These are phyloP conservation scores for Myotis planiceps DNA, from an alignment of 2,797 vertebrate species.

Conservation along the genomic window DNA sequence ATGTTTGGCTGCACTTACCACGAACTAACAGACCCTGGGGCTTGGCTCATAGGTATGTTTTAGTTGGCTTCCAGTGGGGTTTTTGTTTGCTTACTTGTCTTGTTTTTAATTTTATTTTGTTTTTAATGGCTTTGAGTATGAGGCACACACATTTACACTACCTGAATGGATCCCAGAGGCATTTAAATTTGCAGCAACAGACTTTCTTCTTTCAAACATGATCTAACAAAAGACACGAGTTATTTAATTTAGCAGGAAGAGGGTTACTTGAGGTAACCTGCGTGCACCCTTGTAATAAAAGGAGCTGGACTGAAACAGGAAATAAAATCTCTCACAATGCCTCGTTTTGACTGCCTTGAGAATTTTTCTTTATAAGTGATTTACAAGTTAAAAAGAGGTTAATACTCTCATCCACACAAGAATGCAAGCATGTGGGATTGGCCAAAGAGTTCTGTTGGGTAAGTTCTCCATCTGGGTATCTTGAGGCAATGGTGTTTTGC, in stretches of 20 bases:
- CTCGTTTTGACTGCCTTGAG: conserved; percentile 60
- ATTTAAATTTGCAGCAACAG: conserved; percentile 43
- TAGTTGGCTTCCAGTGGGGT: background rate
- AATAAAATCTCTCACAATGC: conserved; percentile 52
- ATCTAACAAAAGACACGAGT: conserved; percentile 44
- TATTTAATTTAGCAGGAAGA: conserved; percentile 45
- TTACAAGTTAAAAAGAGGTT: conserved; percentile 63
- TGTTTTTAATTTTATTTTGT: background rate
- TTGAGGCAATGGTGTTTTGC: background rate
- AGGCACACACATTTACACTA: background rate
- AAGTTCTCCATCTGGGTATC: background rate
- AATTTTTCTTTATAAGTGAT: conserved; percentile 52
- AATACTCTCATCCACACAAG: conserved; percentile 56
- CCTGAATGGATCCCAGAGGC: conserved; percentile 8
- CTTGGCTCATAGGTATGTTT: background rate
- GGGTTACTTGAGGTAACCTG: conserved; percentile 41
- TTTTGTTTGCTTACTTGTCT: background rate
- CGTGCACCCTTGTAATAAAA: conserved; percentile 39
- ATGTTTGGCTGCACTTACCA: background rate
- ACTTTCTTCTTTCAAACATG: conserved; percentile 49
- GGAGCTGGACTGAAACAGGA: conserved; percentile 17
- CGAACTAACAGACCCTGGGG: background rate
- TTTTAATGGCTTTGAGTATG: conserved; percentile 46
- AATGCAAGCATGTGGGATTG: conserved; percentile 32
- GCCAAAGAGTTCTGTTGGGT: conserved; percentile 20